These are phyloP conservation scores for Drosophila mojavensis DNA, from an alignment of 1,140 invertebrate genomes.

Conservation along the genomic window DNA sequence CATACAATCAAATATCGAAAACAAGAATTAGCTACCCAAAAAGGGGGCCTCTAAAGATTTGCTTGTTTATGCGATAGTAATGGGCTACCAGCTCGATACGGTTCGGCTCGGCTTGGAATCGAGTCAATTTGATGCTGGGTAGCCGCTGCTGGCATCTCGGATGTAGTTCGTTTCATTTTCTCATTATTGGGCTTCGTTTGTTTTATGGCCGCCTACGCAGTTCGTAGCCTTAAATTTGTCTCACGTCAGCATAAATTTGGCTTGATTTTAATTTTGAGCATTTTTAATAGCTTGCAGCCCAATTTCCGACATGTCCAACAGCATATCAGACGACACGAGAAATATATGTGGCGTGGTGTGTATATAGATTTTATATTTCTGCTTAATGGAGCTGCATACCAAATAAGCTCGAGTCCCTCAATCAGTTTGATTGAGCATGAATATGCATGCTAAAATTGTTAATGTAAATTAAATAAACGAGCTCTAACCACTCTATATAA, in stretches of 20 bases:
- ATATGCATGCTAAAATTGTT: constrained; percentile 69
- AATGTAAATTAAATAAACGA: constrained; percentile 78
- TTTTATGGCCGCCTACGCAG: constrained; percentile 72
- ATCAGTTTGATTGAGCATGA: constrained; percentile 68
- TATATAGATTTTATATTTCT: constrained; percentile 47
- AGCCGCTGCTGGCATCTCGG: constrained; percentile 11
- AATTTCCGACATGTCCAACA: constrained; percentile 56
- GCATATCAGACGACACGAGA: constrained; percentile 50
- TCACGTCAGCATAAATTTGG: constrained; percentile 80
- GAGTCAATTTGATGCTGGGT: background rate
- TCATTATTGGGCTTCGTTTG: constrained; percentile 4
- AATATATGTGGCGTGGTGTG: constrained; percentile 8
- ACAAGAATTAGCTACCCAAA: constrained; percentile 37
- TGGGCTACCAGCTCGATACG: constrained; percentile 48
- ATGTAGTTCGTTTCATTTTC: constrained; percentile 48
- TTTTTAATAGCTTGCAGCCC: constrained; percentile 67
- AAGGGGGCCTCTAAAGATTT: constrained; percentile 63
- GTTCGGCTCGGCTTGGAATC: background rate
- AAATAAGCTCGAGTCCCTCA: constrained; percentile 54
- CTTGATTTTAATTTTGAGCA: constrained; percentile 78
- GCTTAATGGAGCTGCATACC: constrained; percentile 61
- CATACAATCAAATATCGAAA: constrained; percentile 33
- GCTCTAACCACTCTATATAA: constrained; percentile 56
- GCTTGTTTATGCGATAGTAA: constrained; percentile 69
- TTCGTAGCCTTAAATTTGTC: constrained; percentile 65